A percentile compares a stretch with the other conserved stretches of the same genome.
These are phyloP conservation scores for Macroglossus sobrinus DNA, from an alignment of 2,113 vertebrate species.

Conservation along the genomic window DNA sequence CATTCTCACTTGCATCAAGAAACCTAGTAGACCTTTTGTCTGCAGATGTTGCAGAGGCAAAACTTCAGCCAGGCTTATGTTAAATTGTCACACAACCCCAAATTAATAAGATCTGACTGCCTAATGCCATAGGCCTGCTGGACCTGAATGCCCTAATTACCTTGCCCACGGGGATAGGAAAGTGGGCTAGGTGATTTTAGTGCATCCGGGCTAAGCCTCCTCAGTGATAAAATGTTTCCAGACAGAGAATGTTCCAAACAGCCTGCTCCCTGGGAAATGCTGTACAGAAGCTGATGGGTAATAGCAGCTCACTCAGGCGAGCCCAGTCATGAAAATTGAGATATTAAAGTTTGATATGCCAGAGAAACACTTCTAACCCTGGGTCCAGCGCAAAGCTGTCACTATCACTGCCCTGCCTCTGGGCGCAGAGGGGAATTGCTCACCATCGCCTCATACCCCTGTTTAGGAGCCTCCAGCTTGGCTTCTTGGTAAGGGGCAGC, in stretches of 20 bases:
- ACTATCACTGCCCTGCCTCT: background rate
- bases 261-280: constrained; percentile 15
- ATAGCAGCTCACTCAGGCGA: background rate
- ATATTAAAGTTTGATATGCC: constrained; percentile 38
- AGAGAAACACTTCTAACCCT: background rate
- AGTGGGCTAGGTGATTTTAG: background rate
- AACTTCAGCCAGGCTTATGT: background rate
- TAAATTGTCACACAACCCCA: constrained; percentile 26
- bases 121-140: rapidly evolving
- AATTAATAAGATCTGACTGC: constrained; percentile 53
- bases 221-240: constrained; percentile 47
- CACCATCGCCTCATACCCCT: background rate
- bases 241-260: constrained; percentile 15
- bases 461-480: background rate
- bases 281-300: constrained; percentile 15
- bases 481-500: too few relatives aligned
- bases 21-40: background rate
- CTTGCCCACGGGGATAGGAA: background rate
- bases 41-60: constrained; percentile 4
- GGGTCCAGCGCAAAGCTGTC: background rate
- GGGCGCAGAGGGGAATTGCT: background rate
- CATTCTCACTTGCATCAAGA: constrained; percentile 38
- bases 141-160: constrained; percentile 32
- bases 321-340: constrained; percentile 23
- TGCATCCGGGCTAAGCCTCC: background rate